Percentiles rank a stretch among this genome's conserved stretches.
Evolutionary conservation across 2,888 invertebrate genomes (phyloP).

Genomic region (Endotricha flammealis): DNA sequence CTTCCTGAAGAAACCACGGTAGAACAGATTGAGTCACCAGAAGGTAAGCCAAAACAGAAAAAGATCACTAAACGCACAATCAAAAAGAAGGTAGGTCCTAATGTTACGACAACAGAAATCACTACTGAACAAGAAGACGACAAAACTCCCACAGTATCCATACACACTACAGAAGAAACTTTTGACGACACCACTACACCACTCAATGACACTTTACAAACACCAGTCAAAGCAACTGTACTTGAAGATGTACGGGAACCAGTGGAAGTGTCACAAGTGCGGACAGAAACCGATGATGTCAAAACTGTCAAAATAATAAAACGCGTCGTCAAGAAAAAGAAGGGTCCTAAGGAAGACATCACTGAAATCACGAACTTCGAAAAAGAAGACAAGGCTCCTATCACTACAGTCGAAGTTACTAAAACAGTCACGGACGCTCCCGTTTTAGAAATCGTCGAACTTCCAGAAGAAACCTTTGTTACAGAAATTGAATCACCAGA

Average conservation of each 20-base stretch:
- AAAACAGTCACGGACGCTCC: too few species aligned
- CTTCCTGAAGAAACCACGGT: too few species aligned
- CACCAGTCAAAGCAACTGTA: background rate
- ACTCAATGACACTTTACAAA: background rate
- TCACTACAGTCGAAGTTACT: constrained; percentile 23
- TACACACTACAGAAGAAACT: constrained; percentile 18
- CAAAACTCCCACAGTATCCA: constrained; percentile 14
- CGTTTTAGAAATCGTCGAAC: too few species aligned
- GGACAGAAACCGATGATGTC: constrained; percentile 19
- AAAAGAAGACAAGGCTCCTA: constrained; percentile 25
- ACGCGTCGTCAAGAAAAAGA: constrained; percentile 34
- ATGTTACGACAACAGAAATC: constrained; percentile 22
- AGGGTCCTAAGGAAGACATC: constrained; percentile 18
- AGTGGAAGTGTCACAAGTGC: constrained; percentile 16
- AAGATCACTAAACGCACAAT: constrained; percentile 36
- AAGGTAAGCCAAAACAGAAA: constrained; percentile 37
- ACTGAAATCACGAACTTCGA: constrained; percentile 22
- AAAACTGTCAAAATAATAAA: constrained; percentile 40
- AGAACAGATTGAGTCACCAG: constrained; percentile 23
- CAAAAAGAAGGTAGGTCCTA: constrained; percentile 39
- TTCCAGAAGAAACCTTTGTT: constrained; percentile 37
- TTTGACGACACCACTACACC: background rate
- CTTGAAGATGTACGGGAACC: constrained; percentile 18
- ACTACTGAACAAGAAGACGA: constrained; percentile 57
- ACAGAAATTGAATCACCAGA: constrained; percentile 15